Base-by-base conservation (phyloP, 2,113 vertebrate species). In the Pseudopipra pipra region DNA sequence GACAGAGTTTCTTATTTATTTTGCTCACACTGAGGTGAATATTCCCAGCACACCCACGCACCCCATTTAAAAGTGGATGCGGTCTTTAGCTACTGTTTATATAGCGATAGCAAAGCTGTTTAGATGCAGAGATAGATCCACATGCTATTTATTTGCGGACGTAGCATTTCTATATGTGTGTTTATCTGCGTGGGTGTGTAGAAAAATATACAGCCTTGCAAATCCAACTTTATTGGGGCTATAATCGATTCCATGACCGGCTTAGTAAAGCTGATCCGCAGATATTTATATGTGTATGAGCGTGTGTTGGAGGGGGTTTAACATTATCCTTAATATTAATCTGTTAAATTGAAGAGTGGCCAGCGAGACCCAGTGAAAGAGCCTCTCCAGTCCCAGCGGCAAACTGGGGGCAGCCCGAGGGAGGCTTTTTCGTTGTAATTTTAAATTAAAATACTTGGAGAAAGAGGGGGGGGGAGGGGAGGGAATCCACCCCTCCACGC, bases 181-280 rank as follows among this genome's bases (percentile, higher is more conserved):
- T 71, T 79, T 85, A 46, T 65, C 46, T 46, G 94, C 63, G 87
- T 91, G 92, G 87, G 93, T 55, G 94, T 92, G 55, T 68, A 35
- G 87, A 7, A 74, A 91, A 96, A 96, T 41, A 74, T 23, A 70
- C 87, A 89, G 72, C 76, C 93, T 87, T 5, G 83, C 92, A 96
- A 97, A 97, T 59, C 68, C 56, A 5, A 14, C 35, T 96, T 94
- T 94, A 95, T 85, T 93, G 80, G 89, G 63, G 43, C 14, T 51
- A 11, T 93, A 95, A 96, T 90, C 87, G 68, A 28, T 84, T 94
- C 95, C 96, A 95, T 78, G 47, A 21, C 3, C 5, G 33, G 47
- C 65, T 70, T 25, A 22, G 75, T 55, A 71, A 86, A 91, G 5
- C 25, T 9, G 22, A 55, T 15, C 67, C 23, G 4, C 31, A 20